Base-by-base conservation (phyloP, 2,113 vertebrate genomes). In the Hemiprocne comata region DNA sequence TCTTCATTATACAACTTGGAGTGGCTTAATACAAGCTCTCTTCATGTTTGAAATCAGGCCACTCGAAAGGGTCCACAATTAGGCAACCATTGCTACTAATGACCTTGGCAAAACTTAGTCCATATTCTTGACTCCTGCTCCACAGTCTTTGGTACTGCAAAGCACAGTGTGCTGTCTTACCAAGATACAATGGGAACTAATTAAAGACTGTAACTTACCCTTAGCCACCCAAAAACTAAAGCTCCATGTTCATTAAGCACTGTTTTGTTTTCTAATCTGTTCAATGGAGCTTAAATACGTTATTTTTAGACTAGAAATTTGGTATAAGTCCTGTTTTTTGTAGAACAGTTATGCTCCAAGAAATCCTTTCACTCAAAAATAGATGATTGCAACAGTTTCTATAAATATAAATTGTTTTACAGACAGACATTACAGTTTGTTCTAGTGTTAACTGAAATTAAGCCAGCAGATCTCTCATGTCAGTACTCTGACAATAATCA, bases 401-500 rank as follows among this genome's bases (percentile, higher is more conserved):
- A 95, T 95, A 96, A 95, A 97, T 97, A 97, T 21, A 90, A 86
- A 86, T 87, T 83, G 78, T 83, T 96, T 94, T 93, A 89, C 81
- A 88, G 75, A 58, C 87, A 96, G 85, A 92, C 95, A 92, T 97
- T 94, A 92, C 81, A 93, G 78, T 91, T 94, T 83, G 87, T 84
- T 95, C 95, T 91, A 95, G 65, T 91, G 97, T 97, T 95, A 90
- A 94, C 79, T 93, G 94, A 97, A 96, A 95, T 88, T 82, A 89
- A 94, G 96, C 96, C 96, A 97, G 74, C 58, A 79, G 70, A 85
- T 92, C 62, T 89, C 72, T 95, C 61, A 70, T 93, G 93, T 87
- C 94, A 94, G 76, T 60, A 70, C 38, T 81, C 46, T 62, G 91
- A 89, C 87, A 96, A 96, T 96, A 95, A 96, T 91, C 69, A 76